Base-by-base conservation (phyloP, 2,888 invertebrate genomes). In the Trilocha varians region DNA sequence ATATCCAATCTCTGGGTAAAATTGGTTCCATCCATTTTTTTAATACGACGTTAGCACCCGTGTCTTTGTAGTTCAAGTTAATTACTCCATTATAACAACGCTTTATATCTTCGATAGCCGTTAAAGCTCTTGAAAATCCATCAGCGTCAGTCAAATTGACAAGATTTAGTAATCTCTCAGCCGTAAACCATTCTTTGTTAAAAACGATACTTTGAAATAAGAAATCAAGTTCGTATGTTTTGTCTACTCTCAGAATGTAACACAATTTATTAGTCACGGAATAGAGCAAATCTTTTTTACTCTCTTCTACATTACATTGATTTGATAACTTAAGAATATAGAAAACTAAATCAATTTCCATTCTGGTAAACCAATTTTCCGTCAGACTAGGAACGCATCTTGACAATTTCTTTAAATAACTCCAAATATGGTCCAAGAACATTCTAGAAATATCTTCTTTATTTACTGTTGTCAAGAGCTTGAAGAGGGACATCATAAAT, bases 1-100 rank as follows among this genome's bases (percentile, higher is more conserved):
- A 95, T 9, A 93, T 90, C 95, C 95, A 95, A 62, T 95, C 94
- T 39, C 88, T 86, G 0, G 94, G 93, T 50, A 94, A 80, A 11
- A 93, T 88, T 9, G 91, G 89, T 38, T 90, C 88, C 48, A 84
- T 79, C 84, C 89, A 90, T 53, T 77, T 78, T 32, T 70, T 73
- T 14, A 87, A 61, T 1, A 80, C 64, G 15, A 89, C 57, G 39
- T 80, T 86, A 5, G 79, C 64, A 2, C 65, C 68, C 16, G 62
- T 64, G 17, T 70, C 62, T 36, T 58, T 53, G 39, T 65, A 65
- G 56, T 68, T 83, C 50, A 63, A 58, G 53, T 67, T 84, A 36
- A 79, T 74, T 57, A 62, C 84, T 62, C 65, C 82, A 56, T 56
- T 68, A 45, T 69, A 89, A 67, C 67, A 88, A 43, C 59, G 59